Base-by-base conservation (phyloP, 1,140 invertebrate species). In the Aradophagus sp. region DNA sequence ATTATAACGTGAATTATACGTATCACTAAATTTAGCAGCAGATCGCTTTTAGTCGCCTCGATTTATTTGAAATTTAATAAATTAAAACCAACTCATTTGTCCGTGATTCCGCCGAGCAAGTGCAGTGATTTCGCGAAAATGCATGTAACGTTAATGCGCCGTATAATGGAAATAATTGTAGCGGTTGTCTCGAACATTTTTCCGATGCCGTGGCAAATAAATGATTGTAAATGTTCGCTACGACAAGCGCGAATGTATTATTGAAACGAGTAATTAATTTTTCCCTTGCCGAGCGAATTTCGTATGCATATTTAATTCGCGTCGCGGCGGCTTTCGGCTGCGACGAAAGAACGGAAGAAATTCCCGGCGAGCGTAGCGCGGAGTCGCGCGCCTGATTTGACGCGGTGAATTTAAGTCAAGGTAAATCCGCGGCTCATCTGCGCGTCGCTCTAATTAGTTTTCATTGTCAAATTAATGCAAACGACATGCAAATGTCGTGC, bases 391-490 rank as follows among this genome's bases (percentile, higher is more conserved):
- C 34, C 34, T 56, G 34, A 63, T 39, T 63, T 47, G 48, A 63
- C 23, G 48, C 29, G 41, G 39, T 6, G 32, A 65, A 41, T 50
- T 58, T 58, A 52, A 58, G 45, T 67, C 62, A 58, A 67, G 45
- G 45, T 38, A 67, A 67, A 67, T 58, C 45, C 38, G 38, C 23
- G 52, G 23, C 38, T 52, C 44, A 52, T 36, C 45, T 67, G 23
- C n/a, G 45, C 44, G 35, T n/a, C 12, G 7, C 44, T 48, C 45
- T 58, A 67, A 67, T 67, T 67, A 67, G 44, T 67, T 67, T 58
- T 44, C 62, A 56, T 65, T 44, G 44, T 50, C 56, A 41, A 48
- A 59, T 59, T 59, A 39, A 66, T 67, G 62, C 53, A 67, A 67
- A 67, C 58, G 17, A 31, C 26, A 67, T 67, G 62, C 52, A 67